These are phyloP conservation scores for Dicroscelio sp. DNA, from an alignment of 2,888 invertebrate species.

Conservation along the genomic window DNA sequence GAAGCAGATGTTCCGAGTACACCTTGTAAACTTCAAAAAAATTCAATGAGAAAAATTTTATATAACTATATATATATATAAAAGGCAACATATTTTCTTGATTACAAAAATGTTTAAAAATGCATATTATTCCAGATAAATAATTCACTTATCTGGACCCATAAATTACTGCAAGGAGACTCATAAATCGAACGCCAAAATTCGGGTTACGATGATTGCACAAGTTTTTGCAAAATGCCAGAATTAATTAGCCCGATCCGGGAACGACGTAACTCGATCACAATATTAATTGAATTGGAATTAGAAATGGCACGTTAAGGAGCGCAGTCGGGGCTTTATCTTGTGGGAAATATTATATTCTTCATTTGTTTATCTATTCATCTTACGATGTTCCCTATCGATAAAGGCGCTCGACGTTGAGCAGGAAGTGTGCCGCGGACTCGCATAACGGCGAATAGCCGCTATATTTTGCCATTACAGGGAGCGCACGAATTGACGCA, in stretches of 20 bases:
- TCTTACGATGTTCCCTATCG: slow-evolving; percentile 73
- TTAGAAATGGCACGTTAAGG: slow-evolving; percentile 67
- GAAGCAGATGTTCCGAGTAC: no score
- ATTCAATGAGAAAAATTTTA: no score
- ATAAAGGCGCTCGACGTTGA: slow-evolving; percentile 69
- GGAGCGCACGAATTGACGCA: slow-evolving; percentile 81
- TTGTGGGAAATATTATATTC: slow-evolving; percentile 77
- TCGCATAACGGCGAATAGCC: slow-evolving; percentile 67
- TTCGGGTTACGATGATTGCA: no score
- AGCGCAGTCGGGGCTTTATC: slow-evolving; percentile 64
- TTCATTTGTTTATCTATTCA: slow-evolving; percentile 74
- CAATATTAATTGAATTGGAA: slow-evolving; percentile 77
- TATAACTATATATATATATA: no score
- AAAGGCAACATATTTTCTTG: no score
- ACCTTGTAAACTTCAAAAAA: no score
- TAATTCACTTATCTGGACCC: no score
- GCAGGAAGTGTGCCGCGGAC: slow-evolving; percentile 73
- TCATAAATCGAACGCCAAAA: no score
- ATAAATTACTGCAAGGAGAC: no score
- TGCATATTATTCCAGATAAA: no score
- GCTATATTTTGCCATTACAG: slow-evolving; percentile 68
- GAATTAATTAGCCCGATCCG: slow-evolving; percentile 49
- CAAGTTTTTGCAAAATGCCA: no score
- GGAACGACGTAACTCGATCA: slow-evolving; percentile 47
- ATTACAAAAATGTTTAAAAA: no score